Conservation (phyloP, 2,113 vertebrate species). For the Pterophyllum scalare region DNA sequence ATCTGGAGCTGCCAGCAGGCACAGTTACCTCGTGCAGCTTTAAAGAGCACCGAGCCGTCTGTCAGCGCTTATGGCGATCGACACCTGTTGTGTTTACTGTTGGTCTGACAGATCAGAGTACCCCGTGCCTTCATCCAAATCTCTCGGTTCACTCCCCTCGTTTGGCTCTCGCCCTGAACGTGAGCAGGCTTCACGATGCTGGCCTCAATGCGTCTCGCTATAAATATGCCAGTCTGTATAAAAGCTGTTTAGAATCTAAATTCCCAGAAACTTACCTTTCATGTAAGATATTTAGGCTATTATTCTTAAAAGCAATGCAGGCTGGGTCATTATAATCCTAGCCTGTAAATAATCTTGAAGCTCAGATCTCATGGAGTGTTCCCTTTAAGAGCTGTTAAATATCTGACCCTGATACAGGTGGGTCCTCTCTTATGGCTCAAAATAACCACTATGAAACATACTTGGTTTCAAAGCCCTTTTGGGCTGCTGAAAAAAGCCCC, state of each 20-base stretch:
- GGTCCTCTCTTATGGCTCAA: conserved; percentile 1
- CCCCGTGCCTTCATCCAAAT: conserved; percentile 2
- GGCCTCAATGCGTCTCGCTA: conserved; percentile 3
- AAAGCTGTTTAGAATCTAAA: conserved; percentile 6
- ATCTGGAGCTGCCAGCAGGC: neutral
- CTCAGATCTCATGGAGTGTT: neutral
- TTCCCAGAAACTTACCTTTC: conserved; percentile 6
- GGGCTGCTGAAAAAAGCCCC: neutral
- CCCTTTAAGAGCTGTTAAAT: conserved; percentile 11
- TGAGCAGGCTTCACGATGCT: conserved; percentile 42
- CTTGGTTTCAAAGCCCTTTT: neutral
- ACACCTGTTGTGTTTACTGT: conserved; percentile 23
- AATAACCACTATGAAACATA: conserved; percentile 25
- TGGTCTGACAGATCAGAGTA: neutral
- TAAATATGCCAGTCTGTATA: conserved; percentile 21
- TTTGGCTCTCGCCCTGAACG: conserved; percentile 18
- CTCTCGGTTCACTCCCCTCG: neutral
- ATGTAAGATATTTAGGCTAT: neutral
- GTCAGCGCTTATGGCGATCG: neutral
- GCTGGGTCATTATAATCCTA: neutral
- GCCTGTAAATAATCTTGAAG: conserved; percentile 9
- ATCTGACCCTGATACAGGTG: conserved; percentile 1
- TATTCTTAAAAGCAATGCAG: conserved; percentile 1
- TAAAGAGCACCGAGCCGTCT: neutral
- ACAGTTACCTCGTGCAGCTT: neutral